phyloP scores from a whole-genome alignment of 2,888 invertebrate species.

The Bhutanitis thaidina region DNA sequence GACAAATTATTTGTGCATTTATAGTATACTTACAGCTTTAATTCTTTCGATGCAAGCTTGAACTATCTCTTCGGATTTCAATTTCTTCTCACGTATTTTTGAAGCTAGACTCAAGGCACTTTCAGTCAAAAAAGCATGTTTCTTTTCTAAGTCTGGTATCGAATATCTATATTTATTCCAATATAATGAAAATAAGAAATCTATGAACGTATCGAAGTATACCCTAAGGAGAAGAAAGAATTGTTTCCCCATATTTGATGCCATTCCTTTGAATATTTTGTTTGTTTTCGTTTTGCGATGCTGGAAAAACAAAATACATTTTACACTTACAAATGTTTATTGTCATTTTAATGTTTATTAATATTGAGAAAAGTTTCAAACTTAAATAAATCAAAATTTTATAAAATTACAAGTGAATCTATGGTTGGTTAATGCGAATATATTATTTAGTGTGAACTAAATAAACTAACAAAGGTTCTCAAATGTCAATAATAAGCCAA shows the following conservation, averaged over 20 bases:
- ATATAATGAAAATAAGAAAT: constrained; percentile 50
- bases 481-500: no score
- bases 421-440: no score
- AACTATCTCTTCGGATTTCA: constrained; percentile 86
- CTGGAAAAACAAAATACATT: constrained; percentile 31
- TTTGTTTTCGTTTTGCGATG: constrained; percentile 47
- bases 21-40: constrained; percentile 72
- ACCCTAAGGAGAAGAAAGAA: constrained; percentile 49
- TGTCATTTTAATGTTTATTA: no score
- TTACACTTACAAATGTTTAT: no score
- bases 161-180: constrained; percentile 51
- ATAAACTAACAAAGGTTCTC: no score
- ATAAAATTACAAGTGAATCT: no score
- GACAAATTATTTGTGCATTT: no score
- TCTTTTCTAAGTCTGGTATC: constrained; percentile 55
- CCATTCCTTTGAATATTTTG: constrained; percentile 56
- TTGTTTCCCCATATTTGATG: constrained; percentile 49
- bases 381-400: no score
- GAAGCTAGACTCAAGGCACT: constrained; percentile 84
- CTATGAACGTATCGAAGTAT: constrained; percentile 55
- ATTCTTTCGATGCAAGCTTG: constrained; percentile 88
- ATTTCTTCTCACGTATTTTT: constrained; percentile 81
- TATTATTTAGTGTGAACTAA: no score
- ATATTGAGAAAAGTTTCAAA: no score
- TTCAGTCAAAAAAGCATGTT: constrained; percentile 59